Conservation (phyloP, 1,140 invertebrate genomes). For the Drosophila oshimai region DNA sequence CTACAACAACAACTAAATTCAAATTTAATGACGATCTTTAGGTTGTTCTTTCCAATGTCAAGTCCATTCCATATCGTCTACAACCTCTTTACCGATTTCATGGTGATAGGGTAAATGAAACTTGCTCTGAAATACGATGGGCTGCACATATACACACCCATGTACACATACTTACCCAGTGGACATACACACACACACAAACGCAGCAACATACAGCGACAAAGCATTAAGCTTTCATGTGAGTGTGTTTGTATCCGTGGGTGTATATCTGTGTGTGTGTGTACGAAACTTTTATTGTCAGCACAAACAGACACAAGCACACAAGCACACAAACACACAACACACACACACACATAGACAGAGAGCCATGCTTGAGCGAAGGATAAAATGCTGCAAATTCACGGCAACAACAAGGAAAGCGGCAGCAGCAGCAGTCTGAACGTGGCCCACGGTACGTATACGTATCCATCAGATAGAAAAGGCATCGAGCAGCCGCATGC, state of each 20-base stretch:
- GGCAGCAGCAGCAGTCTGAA: slow-evolving; percentile 23
- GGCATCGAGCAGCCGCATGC: slow-evolving; percentile 76
- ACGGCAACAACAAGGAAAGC: slow-evolving; percentile 59
- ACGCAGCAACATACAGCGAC: slow-evolving; percentile 24
- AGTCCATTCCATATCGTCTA: neutral
- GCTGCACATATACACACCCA: slow-evolving; percentile 40
- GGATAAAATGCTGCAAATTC: slow-evolving; percentile 80
- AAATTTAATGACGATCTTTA: neutral
- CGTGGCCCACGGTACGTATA: slow-evolving; percentile 72
- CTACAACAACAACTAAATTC: neutral
- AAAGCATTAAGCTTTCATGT: slow-evolving; percentile 72
- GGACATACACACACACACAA: slow-evolving; percentile 25
- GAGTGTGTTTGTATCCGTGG: slow-evolving; percentile 36
- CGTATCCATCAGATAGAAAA: slow-evolving; percentile 80
- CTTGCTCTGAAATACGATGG: slow-evolving; percentile 78
- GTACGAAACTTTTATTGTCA: slow-evolving; percentile 78
- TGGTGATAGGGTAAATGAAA: slow-evolving; percentile 54
- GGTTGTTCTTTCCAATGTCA: neutral
- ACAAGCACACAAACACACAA: slow-evolving; percentile 24
- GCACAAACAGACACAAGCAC: slow-evolving; percentile 70
- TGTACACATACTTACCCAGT: slow-evolving; percentile 39
- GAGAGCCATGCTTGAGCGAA: slow-evolving; percentile 59
- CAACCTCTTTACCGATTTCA: slow-evolving; percentile 19
- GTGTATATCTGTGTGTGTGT: slow-evolving; percentile 47
- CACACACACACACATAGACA: slow-evolving; percentile 12